phyloP scores from a whole-genome alignment of 2,113 vertebrate species.

The Lepus timidus region DNA sequence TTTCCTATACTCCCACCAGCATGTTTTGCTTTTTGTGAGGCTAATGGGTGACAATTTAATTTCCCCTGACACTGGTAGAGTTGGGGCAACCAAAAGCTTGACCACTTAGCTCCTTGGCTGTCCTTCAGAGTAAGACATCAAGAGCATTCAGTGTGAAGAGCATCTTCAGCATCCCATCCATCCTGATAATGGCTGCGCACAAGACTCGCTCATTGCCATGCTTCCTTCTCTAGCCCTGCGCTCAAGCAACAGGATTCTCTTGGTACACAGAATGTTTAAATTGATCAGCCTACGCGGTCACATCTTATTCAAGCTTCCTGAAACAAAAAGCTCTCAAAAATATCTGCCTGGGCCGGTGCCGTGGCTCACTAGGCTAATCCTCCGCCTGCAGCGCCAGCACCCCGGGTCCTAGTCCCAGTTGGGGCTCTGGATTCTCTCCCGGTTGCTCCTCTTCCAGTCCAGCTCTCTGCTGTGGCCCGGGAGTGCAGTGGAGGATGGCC shows the following conservation, averaged over 20 bases:
- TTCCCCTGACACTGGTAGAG: neutral
- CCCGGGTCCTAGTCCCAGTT: too few relatives aligned
- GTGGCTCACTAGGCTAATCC: too few relatives aligned
- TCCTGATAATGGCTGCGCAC: neutral
- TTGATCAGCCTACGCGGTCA: neutral
- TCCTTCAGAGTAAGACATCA: neutral
- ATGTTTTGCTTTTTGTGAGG: constrained; percentile 15
- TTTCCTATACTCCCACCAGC: neutral
- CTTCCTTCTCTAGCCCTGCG: constrained; percentile 32
- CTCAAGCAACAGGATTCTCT: neutral
- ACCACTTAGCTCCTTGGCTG: neutral
- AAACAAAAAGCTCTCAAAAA: constrained; percentile 51
- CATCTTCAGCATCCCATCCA: neutral
- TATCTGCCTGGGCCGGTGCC: neutral
- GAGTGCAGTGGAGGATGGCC: too few relatives aligned
- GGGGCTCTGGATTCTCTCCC: too few relatives aligned
- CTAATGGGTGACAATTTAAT: constrained; percentile 36
- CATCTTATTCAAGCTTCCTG: neutral
- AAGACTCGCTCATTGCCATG: neutral
- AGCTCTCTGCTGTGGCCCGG: too few relatives aligned
- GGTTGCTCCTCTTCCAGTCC: too few relatives aligned
- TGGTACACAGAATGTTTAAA: constrained; percentile 50
- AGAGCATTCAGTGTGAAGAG: neutral
- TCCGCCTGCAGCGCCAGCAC: too few relatives aligned
- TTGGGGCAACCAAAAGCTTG: constrained; percentile 4